Evolutionary conservation across 2,113 vertebrate species (phyloP).

Genomic region (Lates calcarifer): DNA sequence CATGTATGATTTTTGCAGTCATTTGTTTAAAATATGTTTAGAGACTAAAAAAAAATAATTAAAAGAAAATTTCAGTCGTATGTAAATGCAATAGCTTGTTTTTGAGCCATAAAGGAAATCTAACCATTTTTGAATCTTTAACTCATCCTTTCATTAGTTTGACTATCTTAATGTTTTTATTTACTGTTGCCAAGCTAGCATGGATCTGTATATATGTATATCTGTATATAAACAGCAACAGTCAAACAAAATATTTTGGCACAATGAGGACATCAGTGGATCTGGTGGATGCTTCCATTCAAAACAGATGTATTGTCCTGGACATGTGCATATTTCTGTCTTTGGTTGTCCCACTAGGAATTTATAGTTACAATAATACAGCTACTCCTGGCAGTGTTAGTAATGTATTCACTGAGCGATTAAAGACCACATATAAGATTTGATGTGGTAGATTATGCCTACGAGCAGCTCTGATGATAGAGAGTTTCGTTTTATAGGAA

Average conservation of each 20-base stretch:
- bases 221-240: neutral
- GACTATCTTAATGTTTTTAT: neutral
- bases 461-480: slow-evolving; percentile 15
- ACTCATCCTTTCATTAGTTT: neutral
- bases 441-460: slow-evolving; percentile 36
- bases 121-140: neutral
- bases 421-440: slow-evolving; percentile 36
- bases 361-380: slow-evolving; percentile 43
- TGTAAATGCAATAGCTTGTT: neutral
- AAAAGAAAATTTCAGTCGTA: neutral
- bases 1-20: no score
- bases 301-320: slow-evolving; percentile 25
- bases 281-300: slow-evolving; percentile 10
- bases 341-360: slow-evolving; percentile 34
- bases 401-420: slow-evolving; percentile 35
- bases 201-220: neutral
- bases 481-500: slow-evolving; percentile 27
- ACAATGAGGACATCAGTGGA: neutral
- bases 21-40: neutral
- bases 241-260: slow-evolving; percentile 25
- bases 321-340: slow-evolving; percentile 42
- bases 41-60: neutral
- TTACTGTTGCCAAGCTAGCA: neutral
- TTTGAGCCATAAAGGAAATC: neutral
- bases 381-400: slow-evolving; percentile 27